phyloP scores from a whole-genome alignment of 1,140 invertebrate species.

The Euglossa dilemma region DNA sequence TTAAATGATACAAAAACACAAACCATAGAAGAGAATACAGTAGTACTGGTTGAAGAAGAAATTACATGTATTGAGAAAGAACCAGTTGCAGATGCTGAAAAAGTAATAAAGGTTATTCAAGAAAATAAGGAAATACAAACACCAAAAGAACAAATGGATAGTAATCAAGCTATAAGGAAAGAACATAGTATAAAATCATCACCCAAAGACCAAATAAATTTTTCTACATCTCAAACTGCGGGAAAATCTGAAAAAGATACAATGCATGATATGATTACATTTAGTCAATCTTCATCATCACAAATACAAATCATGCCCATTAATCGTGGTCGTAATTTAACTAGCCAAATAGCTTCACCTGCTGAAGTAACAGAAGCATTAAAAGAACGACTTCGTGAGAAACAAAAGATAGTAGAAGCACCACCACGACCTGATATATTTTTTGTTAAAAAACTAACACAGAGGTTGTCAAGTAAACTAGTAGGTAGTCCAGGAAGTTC shows the following conservation, averaged over 20 bases:
- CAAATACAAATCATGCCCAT: slow-evolving; percentile 12
- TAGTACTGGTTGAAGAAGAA: slow-evolving; percentile 59
- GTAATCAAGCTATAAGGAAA: slow-evolving; percentile 28
- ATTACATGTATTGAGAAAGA: slow-evolving; percentile 9
- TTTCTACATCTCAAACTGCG: neutral
- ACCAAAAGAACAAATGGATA: slow-evolving; percentile 21
- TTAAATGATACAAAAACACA: slow-evolving; percentile 72
- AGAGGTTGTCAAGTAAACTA: slow-evolving; percentile 80
- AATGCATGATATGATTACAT: neutral
- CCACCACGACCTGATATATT: slow-evolving; percentile 79
- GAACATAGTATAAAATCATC: slow-evolving; percentile 18
- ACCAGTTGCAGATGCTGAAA: neutral
- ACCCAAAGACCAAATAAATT: slow-evolving; percentile 28
- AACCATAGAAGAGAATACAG: slow-evolving; percentile 45
- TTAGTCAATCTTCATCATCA: slow-evolving; percentile 35
- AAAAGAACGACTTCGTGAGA: slow-evolving; percentile 77
- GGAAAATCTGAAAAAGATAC: slow-evolving; percentile 15
- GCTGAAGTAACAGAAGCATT: slow-evolving; percentile 78
- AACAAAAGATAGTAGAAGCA: slow-evolving; percentile 75
- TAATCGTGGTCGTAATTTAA: slow-evolving; percentile 70
- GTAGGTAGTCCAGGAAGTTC: slow-evolving; percentile 63
- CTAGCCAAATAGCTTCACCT: slow-evolving; percentile 77
- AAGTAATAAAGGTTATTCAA: slow-evolving; percentile 33
- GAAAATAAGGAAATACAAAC: slow-evolving; percentile 18
- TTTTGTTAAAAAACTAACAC: slow-evolving; percentile 82